phyloP scores from a whole-genome alignment of 2,113 vertebrate species.

The Serranochromis macrocephalus region DNA sequence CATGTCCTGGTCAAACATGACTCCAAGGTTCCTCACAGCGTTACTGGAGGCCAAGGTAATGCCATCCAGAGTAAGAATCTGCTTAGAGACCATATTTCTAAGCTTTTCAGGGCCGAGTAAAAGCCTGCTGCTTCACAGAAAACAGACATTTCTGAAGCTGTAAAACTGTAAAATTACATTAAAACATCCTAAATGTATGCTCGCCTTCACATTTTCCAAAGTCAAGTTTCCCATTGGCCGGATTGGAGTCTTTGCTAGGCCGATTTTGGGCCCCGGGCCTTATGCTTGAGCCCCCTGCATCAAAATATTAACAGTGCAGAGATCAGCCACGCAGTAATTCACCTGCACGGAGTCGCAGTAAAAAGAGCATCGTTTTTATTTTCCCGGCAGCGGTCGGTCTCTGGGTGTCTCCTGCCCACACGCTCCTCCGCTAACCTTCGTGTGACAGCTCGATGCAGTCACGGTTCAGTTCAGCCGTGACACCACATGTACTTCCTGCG shows the following conservation, averaged over 20 bases:
- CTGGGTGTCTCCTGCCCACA: neutral
- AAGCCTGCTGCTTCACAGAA: neutral
- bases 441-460: neutral
- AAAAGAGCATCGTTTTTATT: neutral
- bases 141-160: neutral
- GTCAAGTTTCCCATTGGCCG: rapidly evolving
- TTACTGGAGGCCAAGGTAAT: neutral
- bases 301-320: neutral
- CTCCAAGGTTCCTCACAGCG: neutral
- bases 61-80: neutral
- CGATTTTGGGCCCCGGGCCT: neutral
- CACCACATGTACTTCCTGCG: neutral
- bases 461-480: neutral
- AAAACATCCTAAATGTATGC: rapidly evolving
- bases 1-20: rapidly evolving
- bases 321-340: neutral
- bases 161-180: neutral
- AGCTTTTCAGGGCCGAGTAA: rapidly evolving
- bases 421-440: neutral
- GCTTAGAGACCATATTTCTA: rapidly evolving
- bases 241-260: neutral
- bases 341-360: neutral
- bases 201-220: neutral
- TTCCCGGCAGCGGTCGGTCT: neutral
- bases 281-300: neutral